Evolutionary conservation across 2,888 invertebrate genomes (phyloP), one percentile per base, ranked within the genome.

Genomic region (Herminia tarsipennalis): DNA sequence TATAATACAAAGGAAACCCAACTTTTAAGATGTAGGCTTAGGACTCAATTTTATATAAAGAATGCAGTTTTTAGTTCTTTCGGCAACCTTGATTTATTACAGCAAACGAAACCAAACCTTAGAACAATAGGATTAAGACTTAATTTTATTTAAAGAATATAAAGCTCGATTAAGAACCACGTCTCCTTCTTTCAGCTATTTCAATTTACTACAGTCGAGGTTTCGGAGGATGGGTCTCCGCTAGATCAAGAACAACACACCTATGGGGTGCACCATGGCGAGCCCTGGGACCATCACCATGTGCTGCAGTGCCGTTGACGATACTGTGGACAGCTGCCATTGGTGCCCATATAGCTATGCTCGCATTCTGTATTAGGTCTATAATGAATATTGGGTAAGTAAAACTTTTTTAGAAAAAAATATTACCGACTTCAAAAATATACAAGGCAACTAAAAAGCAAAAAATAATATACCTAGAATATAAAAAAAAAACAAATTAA

Each of bases 131-230:
- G n/a, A n/a, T n/a, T n/a, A n/a, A n/a, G n/a, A n/a, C n/a, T n/a
- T n/a, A n/a, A n/a, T n/a, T n/a, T n/a, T n/a, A n/a, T n/a, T n/a
- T n/a, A n/a, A n/a, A 3, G 1, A n/a, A 17, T 5, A 5, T 21
- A 10, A 36, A 25, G 3, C 29, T 21, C 25, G 5, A 37, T 24
- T 17, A 3, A 13, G 9, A 41, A 34, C 37, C n/a, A 3, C n/a
- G 3, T 16, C 1, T n/a, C 12, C 13, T 12, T 16, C 28, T 71
- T 66, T 0, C 70, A 91, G 90, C 90, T 1, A 81, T 77, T 36
- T 91, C 91, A 55, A 86, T 90, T 2, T 91, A 91, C 84, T 91
- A 81, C 73, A 91, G 90, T 52, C 74, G 91, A 4, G 91, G 91
- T 0, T 90, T 90, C 42, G 90, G 91, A 1, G 91, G 91, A 0